A percentile compares a stretch with the other conserved stretches of the same genome.
Evolutionary conservation across 1,140 invertebrate species (phyloP).

Genomic region (Acyrthosiphon pisum): DNA sequence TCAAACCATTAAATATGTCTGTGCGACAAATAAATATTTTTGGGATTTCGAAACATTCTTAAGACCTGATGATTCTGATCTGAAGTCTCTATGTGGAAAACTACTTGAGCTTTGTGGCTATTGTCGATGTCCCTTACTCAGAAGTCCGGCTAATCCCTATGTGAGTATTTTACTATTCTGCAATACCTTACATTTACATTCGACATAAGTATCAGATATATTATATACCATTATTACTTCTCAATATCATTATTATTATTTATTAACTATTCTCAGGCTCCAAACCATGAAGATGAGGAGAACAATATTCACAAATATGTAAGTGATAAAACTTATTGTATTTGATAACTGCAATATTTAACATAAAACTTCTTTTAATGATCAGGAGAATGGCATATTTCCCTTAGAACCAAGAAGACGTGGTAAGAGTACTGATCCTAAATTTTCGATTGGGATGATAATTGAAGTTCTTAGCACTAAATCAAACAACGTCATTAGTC

Average conservation of each 20-base stretch:
- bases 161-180: neutral
- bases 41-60: slow-evolving; percentile 38
- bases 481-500: no score
- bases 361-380: neutral
- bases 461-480: no score
- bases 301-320: neutral
- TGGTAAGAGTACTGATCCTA: slow-evolving; percentile 7
- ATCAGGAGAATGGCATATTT: slow-evolving; percentile 18
- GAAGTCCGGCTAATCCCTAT: neutral
- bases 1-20: neutral
- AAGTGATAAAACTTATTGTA: neutral
- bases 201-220: neutral
- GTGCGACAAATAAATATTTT: neutral
- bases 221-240: neutral
- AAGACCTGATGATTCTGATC: slow-evolving; percentile 16
- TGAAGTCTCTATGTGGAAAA: slow-evolving; percentile 4
- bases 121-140: slow-evolving; percentile 36
- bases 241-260: neutral
- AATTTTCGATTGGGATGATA: slow-evolving; percentile 46
- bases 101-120: neutral
- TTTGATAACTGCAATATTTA: neutral
- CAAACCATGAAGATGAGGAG: neutral
- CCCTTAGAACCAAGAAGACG: neutral
- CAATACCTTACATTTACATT: neutral
- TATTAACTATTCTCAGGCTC: neutral